phyloP scores from a whole-genome alignment of 2,888 invertebrate species.

The Coecobrya sp. region DNA sequence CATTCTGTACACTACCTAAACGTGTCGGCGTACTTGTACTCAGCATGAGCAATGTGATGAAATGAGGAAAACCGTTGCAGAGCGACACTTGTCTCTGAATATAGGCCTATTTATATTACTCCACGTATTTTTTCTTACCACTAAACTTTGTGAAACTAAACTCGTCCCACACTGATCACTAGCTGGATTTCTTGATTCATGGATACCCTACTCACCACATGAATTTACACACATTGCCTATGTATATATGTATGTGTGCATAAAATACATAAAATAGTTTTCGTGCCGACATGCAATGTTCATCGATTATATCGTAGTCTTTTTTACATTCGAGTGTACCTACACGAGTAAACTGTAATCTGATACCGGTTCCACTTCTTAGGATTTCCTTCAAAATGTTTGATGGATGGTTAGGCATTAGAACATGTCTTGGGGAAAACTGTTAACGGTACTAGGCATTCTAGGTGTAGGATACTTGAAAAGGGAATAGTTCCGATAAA shows the following conservation, averaged over 20 bases:
- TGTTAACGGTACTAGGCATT: not conserved
- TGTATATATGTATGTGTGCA: constrained; percentile 11
- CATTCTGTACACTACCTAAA: not conserved
- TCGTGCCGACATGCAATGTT: not conserved
- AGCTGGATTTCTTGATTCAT: constrained; percentile 26
- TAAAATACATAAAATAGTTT: constrained; percentile 15
- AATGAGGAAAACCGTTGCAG: not conserved
- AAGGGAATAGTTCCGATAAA: not conserved
- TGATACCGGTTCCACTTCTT: constrained; percentile 16
- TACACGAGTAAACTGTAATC: not conserved
- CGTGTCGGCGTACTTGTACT: not conserved
- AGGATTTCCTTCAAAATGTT: not conserved
- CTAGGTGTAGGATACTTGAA: not conserved
- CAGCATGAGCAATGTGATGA: not conserved
- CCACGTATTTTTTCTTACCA: not conserved
- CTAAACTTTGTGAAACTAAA: constrained; percentile 10
- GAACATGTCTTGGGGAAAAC: not conserved
- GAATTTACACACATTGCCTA: not conserved
- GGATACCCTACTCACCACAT: not conserved
- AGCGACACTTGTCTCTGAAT: constrained; percentile 2
- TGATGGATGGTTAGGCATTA: not conserved
- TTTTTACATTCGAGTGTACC: too few species aligned
- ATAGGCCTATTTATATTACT: not conserved
- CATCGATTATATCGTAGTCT: not conserved
- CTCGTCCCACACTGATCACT: not conserved